Conservation (phyloP, 2,113 vertebrate genomes). For the Cryptotis parvus region DNA sequence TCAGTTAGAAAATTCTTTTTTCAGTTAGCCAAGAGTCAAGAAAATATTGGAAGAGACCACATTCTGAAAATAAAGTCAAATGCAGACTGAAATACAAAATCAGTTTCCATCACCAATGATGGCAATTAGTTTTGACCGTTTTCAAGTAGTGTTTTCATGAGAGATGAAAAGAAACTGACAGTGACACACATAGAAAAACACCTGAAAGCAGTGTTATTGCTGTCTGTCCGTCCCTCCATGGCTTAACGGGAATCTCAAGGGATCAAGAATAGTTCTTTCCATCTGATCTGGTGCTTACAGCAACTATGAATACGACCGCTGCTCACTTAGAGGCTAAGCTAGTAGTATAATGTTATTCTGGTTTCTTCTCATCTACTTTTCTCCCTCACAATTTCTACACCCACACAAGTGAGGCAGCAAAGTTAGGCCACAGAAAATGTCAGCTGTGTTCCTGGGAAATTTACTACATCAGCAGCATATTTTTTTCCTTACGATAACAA, state of each 20-base stretch:
- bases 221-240: not conserved
- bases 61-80: slow-evolving; percentile 41
- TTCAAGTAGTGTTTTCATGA: not conserved
- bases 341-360: not conserved
- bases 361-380: slow-evolving; percentile 32
- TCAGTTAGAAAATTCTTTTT: slow-evolving; percentile 17
- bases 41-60: slow-evolving; percentile 7
- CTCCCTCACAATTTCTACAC: slow-evolving; percentile 4
- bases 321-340: not conserved
- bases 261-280: not conserved
- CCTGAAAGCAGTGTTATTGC: not conserved
- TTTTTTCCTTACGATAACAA: not conserved
- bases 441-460: not conserved
- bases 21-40: slow-evolving; percentile 23
- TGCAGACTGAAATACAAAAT: slow-evolving; percentile 42
- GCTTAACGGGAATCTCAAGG: not conserved
- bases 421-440: slow-evolving; percentile 35
- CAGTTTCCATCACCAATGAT: not conserved
- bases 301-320: not conserved
- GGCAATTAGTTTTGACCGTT: slow-evolving; percentile 9
- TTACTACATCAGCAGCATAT: not conserved
- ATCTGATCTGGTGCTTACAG: not conserved
- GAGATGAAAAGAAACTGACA: too few relatives aligned
- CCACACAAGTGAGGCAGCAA: not conserved
- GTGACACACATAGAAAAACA: not conserved